phyloP scores from a whole-genome alignment of 2,797 vertebrate species.

The Chiloscyllium punctatum region DNA sequence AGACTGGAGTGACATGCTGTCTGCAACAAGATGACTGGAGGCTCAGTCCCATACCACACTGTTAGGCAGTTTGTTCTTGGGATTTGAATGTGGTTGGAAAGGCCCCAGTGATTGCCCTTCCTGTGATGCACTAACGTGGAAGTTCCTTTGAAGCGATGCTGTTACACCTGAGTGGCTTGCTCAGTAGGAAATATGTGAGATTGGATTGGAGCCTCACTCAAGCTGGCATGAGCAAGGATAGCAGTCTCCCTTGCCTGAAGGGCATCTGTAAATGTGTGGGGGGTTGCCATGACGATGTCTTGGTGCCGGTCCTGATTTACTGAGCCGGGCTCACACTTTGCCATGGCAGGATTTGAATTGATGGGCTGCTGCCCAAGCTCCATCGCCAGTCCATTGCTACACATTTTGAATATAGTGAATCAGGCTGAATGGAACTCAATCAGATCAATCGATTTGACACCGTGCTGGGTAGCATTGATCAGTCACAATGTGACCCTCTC shows the following conservation, averaged over 20 bases:
- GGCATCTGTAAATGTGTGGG: neutral
- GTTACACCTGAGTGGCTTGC: neutral
- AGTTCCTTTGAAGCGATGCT: neutral
- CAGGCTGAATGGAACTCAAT: neutral
- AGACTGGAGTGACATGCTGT: neutral
- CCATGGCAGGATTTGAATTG: neutral
- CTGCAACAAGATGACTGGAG: neutral
- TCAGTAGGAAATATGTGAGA: neutral
- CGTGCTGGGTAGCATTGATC: neutral
- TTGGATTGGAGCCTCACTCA: neutral
- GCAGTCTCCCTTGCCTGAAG: neutral
- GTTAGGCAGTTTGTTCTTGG: neutral
- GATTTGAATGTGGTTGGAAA: neutral
- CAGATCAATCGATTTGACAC: neutral
- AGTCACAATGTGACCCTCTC: neutral
- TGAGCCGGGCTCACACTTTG: neutral
- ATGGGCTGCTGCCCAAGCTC: neutral
- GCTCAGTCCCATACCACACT: neutral
- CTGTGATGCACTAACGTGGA: neutral
- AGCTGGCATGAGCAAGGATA: too few species aligned
- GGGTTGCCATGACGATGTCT: neutral
- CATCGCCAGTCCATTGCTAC: neutral
- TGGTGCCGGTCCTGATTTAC: neutral
- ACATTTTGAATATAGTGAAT: neutral
- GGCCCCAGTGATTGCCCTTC: neutral